Evolutionary conservation across 92 coral and sea anemone genomes (phyloP).

Genomic region (Actinostola sp.): DNA sequence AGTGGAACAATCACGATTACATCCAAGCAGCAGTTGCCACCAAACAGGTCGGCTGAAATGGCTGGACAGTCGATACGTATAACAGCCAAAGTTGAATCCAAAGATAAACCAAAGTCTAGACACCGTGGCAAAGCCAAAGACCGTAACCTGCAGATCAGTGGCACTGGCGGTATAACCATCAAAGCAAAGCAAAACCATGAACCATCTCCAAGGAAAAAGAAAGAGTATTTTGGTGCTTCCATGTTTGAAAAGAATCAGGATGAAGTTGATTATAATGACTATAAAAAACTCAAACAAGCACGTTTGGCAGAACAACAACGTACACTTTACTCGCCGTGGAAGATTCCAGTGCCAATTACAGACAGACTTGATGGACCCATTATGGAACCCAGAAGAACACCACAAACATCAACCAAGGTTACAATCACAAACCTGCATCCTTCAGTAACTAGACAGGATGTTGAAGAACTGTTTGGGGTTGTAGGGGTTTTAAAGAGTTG

Average conservation of each 20-base stretch:
- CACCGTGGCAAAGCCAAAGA: conserved; percentile 26
- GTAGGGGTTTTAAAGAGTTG: conserved; percentile 77
- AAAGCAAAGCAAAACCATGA: conserved; percentile 41
- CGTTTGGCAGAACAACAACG: conserved; percentile 22
- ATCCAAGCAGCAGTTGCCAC: conserved; percentile 52
- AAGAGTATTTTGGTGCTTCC: background rate
- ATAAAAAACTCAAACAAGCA: conserved; percentile 30
- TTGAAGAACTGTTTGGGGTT: conserved; percentile 86
- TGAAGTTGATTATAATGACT: conserved; percentile 21
- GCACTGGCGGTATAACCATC: conserved; percentile 60
- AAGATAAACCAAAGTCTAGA: conserved; percentile 22
- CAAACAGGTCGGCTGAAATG: conserved; percentile 56
- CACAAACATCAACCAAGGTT: conserved; percentile 54
- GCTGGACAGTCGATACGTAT: conserved; percentile 58
- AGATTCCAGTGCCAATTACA: conserved; percentile 20
- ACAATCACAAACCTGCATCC: conserved; percentile 85
- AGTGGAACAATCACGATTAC: conserved; percentile 65
- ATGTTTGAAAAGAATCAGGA: conserved; percentile 1
- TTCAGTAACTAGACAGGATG: conserved; percentile 72
- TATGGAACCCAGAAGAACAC: conserved; percentile 26
- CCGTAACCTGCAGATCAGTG: conserved; percentile 49
- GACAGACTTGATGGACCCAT: conserved; percentile 61
- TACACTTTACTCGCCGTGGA: background rate
- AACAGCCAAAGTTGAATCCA: conserved; percentile 54
- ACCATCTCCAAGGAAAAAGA: conserved; percentile 8